Base-by-base conservation (phyloP, 2,113 vertebrate genomes). In the Poeciliopsis prolifica region DNA sequence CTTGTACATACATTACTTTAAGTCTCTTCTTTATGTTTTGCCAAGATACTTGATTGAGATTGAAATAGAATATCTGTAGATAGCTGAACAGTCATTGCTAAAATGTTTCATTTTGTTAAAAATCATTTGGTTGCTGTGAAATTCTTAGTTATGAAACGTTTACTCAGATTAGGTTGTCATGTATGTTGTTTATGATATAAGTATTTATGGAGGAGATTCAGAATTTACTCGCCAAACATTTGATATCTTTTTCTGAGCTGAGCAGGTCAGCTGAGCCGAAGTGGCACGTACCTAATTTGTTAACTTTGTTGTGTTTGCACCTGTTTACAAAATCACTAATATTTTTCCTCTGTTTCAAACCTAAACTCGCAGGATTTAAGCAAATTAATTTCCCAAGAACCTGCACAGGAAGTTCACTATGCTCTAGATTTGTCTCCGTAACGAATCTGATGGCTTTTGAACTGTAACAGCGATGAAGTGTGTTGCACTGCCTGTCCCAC, bases 401-500 rank as follows among this genome's bases (percentile, higher is more conserved):
- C 7, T 1, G 15, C 37, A 44, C 7, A 29, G 37, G n/a, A 13
- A 40, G 31, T n/a, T 26, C 29, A 14, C 67, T 22, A 30, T 15
- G 62, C 17, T 63, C 29, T 71, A n/a, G 62, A 62, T 72, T 69
- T 60, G 33, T 65, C 71, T 37, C 33, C 40, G n/a, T 65, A 7
- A 72, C 26, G 70, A 72, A 74, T 74, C 69, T 31, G 29, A 79
- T 79, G 68, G 65, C 15, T 37, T 65, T 51, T 40, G 40, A 22
- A 54, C 63, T 51, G 40, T 61, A 30, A 33, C n/a, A 12, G 33
- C 62, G 11, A 61, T 64, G 44, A 69, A 64, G 64, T 6, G 19
- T 30, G 66, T 75, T 77, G 64, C 74, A 82, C 78, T 82, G 70
- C 78, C 78, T 82, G 60, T 48, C 44, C 83, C 78, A 44, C 76